Conservation (phyloP, 2,113 vertebrate species). For the Turnix velox region DNA sequence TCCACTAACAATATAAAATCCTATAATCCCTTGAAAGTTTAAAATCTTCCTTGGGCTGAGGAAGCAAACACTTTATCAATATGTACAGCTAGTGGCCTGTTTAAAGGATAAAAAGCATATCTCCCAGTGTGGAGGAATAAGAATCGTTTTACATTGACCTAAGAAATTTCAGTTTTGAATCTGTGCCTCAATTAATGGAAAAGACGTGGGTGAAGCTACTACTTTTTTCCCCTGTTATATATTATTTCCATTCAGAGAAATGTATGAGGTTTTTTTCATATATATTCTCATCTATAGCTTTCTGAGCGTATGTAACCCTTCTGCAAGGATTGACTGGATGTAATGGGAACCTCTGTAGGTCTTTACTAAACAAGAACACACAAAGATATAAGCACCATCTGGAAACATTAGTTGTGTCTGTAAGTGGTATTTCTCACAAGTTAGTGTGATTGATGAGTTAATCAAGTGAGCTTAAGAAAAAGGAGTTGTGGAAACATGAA, state of each 20-base stretch:
- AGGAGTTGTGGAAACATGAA: neutral
- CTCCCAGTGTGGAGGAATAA: neutral
- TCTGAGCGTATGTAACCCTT: neutral
- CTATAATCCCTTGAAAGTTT: slow-evolving; percentile 65
- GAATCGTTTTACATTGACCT: neutral
- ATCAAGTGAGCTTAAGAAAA: neutral
- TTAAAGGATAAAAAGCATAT: slow-evolving; percentile 44
- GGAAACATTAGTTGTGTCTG: neutral
- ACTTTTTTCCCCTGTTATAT: neutral
- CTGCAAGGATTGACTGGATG: neutral
- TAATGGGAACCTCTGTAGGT: neutral
- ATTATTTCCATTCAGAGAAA: neutral
- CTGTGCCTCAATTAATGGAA: neutral
- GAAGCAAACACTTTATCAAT: slow-evolving; percentile 51
- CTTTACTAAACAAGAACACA: neutral
- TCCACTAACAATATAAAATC: slow-evolving; percentile 65
- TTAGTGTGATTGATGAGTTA: neutral
- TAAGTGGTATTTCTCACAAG: neutral
- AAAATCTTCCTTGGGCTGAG: slow-evolving; percentile 55
- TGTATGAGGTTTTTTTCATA: fast-evolving
- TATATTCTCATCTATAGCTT: neutral
- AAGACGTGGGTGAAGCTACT: neutral
- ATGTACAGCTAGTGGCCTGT: slow-evolving; percentile 38
- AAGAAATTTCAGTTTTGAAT: neutral
- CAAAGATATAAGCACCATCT: neutral